phyloP scores from a whole-genome alignment of 2,888 invertebrate species.

The Oxyteleia sp. region DNA sequence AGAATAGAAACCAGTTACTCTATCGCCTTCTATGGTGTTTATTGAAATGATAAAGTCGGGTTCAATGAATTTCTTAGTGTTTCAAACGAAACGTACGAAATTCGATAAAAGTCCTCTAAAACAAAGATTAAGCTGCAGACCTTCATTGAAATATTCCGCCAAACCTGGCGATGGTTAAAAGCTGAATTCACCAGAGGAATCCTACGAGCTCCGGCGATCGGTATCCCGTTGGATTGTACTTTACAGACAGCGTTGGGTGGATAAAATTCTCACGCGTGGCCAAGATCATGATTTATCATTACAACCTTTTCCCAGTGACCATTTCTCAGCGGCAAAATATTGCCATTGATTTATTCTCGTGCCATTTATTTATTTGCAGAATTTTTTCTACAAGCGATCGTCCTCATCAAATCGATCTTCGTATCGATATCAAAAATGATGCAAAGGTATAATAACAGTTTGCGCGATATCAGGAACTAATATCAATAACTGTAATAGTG shows the following conservation, averaged over 20 bases:
- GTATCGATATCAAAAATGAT: too few relatives aligned
- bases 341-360: constrained; percentile 32
- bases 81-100: constrained; percentile 38
- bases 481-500: too few relatives aligned
- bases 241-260: constrained; percentile 32
- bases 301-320: constrained; percentile 23
- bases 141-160: constrained; percentile 57
- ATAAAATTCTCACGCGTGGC: constrained; percentile 51
- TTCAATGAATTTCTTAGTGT: constrained; percentile 44
- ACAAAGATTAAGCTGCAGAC: constrained; percentile 64
- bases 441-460: too few relatives aligned
- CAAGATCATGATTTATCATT: constrained; percentile 65
- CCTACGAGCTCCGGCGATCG: constrained; percentile 36
- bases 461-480: too few relatives aligned
- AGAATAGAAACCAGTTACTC: too few relatives aligned
- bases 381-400: too few relatives aligned
- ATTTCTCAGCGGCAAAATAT: constrained; percentile 46
- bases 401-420: too few relatives aligned
- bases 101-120: constrained; percentile 60
- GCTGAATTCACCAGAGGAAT: constrained; percentile 64
- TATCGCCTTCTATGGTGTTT: too few relatives aligned
- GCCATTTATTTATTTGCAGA: too few relatives aligned
- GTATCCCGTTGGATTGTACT: constrained; percentile 33
- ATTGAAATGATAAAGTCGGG: constrained; percentile 49
- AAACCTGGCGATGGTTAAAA: constrained; percentile 53